Percentiles rank a stretch among this genome's conserved stretches.
phyloP scores from a whole-genome alignment of 2,113 vertebrate species.

The Atlantisia rogersi region DNA sequence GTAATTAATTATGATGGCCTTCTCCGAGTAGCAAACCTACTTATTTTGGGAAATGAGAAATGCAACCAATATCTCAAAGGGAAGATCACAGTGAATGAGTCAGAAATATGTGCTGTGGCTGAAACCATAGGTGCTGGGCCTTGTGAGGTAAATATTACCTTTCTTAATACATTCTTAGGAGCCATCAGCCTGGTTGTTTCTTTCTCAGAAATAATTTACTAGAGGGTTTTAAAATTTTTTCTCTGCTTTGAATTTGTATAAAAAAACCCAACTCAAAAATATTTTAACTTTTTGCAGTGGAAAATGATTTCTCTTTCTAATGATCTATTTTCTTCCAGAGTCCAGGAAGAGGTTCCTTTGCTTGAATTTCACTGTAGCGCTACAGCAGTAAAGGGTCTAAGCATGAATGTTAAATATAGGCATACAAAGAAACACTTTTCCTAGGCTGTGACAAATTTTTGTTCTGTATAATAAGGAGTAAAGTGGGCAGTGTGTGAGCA shows the following conservation, averaged over 20 bases:
- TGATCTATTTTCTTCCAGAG: not conserved
- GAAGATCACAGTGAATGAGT: constrained; percentile 87
- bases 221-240: not conserved
- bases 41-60: constrained; percentile 86
- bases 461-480: not conserved
- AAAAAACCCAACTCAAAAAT: not conserved
- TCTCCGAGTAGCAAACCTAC: constrained; percentile 86
- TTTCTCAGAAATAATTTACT: not conserved
- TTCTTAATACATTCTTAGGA: not conserved
- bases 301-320: not conserved
- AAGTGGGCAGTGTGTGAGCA: not conserved
- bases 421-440: not conserved
- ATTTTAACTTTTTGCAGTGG: not conserved
- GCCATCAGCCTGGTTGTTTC: not conserved
- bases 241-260: not conserved
- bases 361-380: fast-evolving
- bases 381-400: not conserved
- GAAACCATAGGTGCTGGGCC: constrained; percentile 88
- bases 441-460: not conserved
- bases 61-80: constrained; percentile 90
- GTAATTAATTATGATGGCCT: constrained; percentile 87
- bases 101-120: constrained; percentile 93
- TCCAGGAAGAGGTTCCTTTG: not conserved
- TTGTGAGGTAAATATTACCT: constrained; percentile 86
- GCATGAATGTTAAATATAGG: not conserved